Evolutionary conservation across 2,113 vertebrate species (phyloP).

Genomic region (Corvus cornix): DNA sequence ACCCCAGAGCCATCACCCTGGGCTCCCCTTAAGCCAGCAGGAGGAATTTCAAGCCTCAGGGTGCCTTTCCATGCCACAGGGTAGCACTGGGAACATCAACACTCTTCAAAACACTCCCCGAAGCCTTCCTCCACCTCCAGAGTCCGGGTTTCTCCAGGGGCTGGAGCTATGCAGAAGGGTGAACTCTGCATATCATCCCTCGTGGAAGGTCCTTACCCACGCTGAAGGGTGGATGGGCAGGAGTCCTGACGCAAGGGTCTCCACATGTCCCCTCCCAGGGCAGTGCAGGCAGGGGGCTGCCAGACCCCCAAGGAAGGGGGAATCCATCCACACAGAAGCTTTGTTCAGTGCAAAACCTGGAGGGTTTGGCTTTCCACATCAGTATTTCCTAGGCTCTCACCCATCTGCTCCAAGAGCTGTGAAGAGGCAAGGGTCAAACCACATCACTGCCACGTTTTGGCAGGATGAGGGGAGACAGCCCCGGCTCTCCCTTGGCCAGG

Average conservation of each 20-base stretch:
- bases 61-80: not conserved
- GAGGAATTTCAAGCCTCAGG: not conserved
- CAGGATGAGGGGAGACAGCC: not conserved
- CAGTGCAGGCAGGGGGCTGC: not conserved
- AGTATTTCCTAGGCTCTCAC: not conserved
- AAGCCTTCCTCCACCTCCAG: not conserved
- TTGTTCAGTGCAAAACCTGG: not conserved
- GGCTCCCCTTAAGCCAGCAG: not conserved
- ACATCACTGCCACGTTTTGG: not conserved
- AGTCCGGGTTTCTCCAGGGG: not conserved
- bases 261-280: not conserved
- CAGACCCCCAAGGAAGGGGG: not conserved
- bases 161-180: not conserved
- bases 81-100: not conserved
- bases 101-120: not conserved
- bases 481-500: accelerated
- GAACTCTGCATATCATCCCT: too few relatives aligned
- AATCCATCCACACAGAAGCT: not conserved
- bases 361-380: not conserved
- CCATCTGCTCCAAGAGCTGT: not conserved
- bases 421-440: accelerated
- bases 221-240: accelerated
- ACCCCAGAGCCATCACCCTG: not conserved
- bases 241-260: not conserved
- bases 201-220: not conserved